These are phyloP conservation scores for Ciconia boyciana DNA, from an alignment of 2,113 vertebrate species.

Conservation along the genomic window DNA sequence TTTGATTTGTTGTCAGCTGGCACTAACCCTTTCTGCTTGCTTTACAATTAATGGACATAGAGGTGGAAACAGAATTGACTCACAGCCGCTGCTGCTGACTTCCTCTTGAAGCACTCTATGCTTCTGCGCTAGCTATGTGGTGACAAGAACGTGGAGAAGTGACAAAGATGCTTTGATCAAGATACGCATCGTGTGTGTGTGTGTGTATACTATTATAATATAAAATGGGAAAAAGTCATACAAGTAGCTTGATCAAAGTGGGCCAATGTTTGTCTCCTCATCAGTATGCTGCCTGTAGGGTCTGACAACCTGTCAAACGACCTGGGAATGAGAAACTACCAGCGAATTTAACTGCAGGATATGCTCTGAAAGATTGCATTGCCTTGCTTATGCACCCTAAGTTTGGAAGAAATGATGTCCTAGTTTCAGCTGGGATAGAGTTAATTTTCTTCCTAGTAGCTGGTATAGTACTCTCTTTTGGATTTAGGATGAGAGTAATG, in stretches of 20 bases:
- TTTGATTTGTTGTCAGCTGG: not conserved
- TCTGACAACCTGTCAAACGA: slow-evolving; percentile 9
- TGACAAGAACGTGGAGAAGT: not conserved
- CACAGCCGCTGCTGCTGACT: not conserved
- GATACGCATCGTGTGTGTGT: not conserved
- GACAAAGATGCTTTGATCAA: slow-evolving; percentile 48
- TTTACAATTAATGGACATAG: not conserved
- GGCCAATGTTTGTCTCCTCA: not conserved
- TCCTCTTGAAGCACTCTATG: not conserved
- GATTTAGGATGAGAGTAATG: too few relatives aligned
- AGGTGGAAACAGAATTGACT: not conserved
- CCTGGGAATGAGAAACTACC: not conserved
- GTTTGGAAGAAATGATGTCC: not conserved
- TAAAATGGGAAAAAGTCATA: slow-evolving; percentile 34
- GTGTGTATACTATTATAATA: not conserved
- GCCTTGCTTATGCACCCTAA: not conserved
- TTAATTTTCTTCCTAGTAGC: too few relatives aligned
- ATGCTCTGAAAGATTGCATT: not conserved
- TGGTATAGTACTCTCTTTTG: too few relatives aligned
- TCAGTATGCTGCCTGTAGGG: not conserved
- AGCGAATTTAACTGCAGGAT: not conserved
- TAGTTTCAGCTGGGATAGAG: too few relatives aligned
- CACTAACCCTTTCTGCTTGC: not conserved
- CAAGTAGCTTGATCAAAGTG: slow-evolving; percentile 47
- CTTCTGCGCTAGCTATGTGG: not conserved